These are phyloP conservation scores for Atherinosoma microstoma DNA, from an alignment of 2,797 vertebrate species.

Conservation along the genomic window DNA sequence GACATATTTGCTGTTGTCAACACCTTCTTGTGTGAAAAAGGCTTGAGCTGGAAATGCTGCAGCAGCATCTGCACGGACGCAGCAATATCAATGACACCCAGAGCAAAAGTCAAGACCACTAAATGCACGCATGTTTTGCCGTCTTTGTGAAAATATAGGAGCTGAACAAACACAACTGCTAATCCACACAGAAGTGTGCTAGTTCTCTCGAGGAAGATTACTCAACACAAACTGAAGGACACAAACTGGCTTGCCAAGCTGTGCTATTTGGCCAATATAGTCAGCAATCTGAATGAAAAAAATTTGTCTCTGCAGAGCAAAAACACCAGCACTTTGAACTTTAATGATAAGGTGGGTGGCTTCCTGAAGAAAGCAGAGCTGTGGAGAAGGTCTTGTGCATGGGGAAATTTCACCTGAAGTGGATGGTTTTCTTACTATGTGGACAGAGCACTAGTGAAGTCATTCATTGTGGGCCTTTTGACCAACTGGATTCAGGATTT, in stretches of 20 bases:
- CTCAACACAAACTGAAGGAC: background rate
- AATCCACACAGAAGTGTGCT: too few species aligned
- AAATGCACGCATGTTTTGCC: too few species aligned
- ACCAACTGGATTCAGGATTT: background rate
- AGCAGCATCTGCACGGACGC: background rate
- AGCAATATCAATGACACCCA: constrained; percentile 17
- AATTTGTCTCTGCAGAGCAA: constrained; percentile 5
- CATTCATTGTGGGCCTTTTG: background rate
- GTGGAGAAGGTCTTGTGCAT: constrained; percentile 21
- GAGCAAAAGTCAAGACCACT: background rate
- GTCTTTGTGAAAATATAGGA: too few species aligned
- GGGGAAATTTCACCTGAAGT: constrained; percentile 10
- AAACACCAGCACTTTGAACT: constrained; percentile 9
- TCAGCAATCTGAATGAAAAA: constrained; percentile 15
- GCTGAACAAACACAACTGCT: too few species aligned
- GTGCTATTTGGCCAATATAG: constrained; percentile 10
- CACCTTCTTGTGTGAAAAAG: background rate
- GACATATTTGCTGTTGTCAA: constrained; percentile 33
- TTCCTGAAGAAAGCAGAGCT: constrained; percentile 33
- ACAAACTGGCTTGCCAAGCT: constrained; percentile 11
- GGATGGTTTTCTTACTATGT: too few species aligned
- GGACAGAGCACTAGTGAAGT: constrained; percentile 2
- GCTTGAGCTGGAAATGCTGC: background rate
- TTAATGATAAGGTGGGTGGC: constrained; percentile 14
- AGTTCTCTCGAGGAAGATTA: too few species aligned